Conservation (phyloP, 2,888 invertebrate species). For the Zelleria hepariella region DNA sequence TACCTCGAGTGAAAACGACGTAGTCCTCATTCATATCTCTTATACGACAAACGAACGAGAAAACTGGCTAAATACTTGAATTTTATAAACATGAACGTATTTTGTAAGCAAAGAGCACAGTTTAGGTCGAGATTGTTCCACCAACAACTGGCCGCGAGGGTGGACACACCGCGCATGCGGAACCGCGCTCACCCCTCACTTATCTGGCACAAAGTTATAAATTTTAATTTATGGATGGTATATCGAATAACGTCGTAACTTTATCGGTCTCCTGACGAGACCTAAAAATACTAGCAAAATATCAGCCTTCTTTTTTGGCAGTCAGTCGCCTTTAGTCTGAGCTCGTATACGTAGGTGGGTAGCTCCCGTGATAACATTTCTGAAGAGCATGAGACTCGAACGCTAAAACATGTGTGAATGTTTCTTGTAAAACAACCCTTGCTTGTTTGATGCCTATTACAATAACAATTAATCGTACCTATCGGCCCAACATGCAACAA, state of each 20-base stretch:
- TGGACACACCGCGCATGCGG: conserved; percentile 19
- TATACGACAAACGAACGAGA: conserved; percentile 47
- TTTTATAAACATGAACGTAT: neutral
- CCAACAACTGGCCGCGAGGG: conserved; percentile 10
- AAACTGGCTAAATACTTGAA: conserved; percentile 26
- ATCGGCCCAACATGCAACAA: no score
- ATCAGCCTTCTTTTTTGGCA: no score
- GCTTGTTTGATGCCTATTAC: no score
- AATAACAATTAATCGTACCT: no score
- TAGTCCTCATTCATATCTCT: conserved; percentile 92
- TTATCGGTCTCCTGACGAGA: no score
- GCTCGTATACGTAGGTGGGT: no score
- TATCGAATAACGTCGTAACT: conserved; percentile 11
- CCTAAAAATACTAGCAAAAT: no score
- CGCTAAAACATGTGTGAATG: no score
- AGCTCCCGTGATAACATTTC: no score
- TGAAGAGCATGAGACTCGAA: no score
- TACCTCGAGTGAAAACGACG: conserved; percentile 88
- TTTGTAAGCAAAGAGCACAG: neutral
- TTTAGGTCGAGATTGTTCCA: neutral
- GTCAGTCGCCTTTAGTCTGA: no score
- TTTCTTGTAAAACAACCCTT: no score
- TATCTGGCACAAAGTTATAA: conserved; percentile 11
- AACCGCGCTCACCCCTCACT: conserved; percentile 10
- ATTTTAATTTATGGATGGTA: conserved; percentile 14